These are phyloP conservation scores for Periphyllus acericola DNA, from an alignment of 2,888 invertebrate species.

Conservation along the genomic window DNA sequence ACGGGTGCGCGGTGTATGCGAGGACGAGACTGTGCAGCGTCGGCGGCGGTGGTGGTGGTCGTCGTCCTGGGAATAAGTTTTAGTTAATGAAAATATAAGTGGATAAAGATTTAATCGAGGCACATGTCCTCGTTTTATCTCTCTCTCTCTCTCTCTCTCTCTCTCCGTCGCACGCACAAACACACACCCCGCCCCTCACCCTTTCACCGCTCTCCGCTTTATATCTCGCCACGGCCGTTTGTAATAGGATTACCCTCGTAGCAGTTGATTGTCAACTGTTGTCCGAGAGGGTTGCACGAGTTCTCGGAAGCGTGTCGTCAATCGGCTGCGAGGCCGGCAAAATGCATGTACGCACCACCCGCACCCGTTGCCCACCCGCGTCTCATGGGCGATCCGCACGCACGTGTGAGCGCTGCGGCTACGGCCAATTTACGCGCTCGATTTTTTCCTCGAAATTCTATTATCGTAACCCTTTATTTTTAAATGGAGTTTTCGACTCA, in stretches of 20 bases:
- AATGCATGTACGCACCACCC: background rate
- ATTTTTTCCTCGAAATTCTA: background rate
- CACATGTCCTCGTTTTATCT: conserved; percentile 35
- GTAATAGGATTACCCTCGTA: conserved; percentile 50
- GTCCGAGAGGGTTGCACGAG: conserved; percentile 39
- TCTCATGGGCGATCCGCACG: background rate
- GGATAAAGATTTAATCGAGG: conserved; percentile 61
- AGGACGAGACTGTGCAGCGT: background rate
- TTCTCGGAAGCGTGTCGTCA: conserved; percentile 11
- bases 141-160: background rate
- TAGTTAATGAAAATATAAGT: conserved; percentile 62
- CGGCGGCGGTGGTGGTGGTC: background rate
- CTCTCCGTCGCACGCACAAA: background rate
- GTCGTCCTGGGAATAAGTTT: conserved; percentile 60
- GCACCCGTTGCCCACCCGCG: background rate
- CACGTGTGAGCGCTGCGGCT: background rate
- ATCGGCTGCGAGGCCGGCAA: background rate
- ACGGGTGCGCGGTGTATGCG: background rate
- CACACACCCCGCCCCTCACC: background rate
- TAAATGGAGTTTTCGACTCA: background rate
- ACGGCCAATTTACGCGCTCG: conserved; percentile 14
- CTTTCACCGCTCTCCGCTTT: background rate
- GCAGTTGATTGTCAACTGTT: conserved; percentile 47
- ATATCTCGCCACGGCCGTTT: conserved; percentile 27
- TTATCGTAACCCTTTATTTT: background rate